Conservation (phyloP, 2,888 invertebrate species). For the Melipona bicolor region DNA sequence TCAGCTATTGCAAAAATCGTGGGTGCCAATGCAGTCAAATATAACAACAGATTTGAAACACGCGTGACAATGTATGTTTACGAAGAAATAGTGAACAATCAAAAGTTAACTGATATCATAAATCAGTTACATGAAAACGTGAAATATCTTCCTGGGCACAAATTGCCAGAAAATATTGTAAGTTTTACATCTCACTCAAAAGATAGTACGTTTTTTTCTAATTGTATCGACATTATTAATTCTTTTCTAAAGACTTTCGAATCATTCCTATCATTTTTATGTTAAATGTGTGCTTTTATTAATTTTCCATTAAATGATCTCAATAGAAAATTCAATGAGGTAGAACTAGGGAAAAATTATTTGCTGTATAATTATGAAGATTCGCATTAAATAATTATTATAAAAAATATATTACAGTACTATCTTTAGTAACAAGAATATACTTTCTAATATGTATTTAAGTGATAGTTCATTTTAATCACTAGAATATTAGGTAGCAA, state of each 20-base stretch:
- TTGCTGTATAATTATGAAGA: neutral
- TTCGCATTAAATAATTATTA: neutral
- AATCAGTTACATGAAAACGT: conserved; percentile 99
- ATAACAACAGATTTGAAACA: conserved; percentile 93
- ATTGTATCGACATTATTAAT: neutral
- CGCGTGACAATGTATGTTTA: conserved; percentile 98
- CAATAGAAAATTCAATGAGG: neutral
- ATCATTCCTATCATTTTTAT: neutral
- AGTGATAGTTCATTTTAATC: neutral
- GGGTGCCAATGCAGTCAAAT: conserved; percentile 92
- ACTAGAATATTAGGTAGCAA: neutral
- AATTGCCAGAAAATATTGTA: conserved; percentile 97
- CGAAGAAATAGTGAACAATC: conserved; percentile 96
- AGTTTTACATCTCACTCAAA: conserved; percentile 84
- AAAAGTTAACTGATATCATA: conserved; percentile 98
- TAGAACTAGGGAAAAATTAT: neutral
- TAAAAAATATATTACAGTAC: too few relatives aligned
- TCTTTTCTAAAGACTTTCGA: neutral
- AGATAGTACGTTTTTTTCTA: neutral
- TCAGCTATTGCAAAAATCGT: conserved; percentile 99
- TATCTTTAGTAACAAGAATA: too few relatives aligned
- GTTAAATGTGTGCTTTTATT: neutral
- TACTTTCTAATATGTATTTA: too few relatives aligned
- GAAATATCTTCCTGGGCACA: conserved; percentile 98
- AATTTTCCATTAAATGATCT: neutral